Conservation (phyloP, 2,113 vertebrate genomes). For the Coptodon bakossiorum region DNA sequence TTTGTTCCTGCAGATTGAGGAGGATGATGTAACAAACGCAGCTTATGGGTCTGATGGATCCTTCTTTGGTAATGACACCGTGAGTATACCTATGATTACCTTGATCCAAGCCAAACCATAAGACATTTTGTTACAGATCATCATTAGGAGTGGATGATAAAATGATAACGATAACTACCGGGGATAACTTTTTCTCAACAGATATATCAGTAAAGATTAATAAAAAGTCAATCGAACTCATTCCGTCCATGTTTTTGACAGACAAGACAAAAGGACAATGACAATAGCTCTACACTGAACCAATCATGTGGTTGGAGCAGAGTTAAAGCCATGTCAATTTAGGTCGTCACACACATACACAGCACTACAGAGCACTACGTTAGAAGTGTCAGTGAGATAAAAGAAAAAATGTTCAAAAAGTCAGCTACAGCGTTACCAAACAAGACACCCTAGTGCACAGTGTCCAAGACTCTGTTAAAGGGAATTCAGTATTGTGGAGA, state of each 20-base stretch:
- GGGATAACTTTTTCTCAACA: not conserved
- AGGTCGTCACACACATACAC: not conserved
- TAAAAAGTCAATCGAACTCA: not conserved
- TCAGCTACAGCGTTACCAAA: not conserved
- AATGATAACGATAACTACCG: not conserved
- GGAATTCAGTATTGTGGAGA: not conserved
- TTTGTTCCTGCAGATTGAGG: slow-evolving; percentile 67
- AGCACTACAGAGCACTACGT: not conserved
- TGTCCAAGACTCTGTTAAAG: not conserved
- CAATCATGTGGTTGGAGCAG: not conserved
- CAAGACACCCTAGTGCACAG: not conserved
- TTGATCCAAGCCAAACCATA: not conserved
- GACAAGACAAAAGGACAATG: not conserved
- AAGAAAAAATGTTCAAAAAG: not conserved
- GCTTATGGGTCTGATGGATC: slow-evolving; percentile 89
- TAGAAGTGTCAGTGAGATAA: not conserved
- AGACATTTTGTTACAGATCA: not conserved
- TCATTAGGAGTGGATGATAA: not conserved
- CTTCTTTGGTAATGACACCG: slow-evolving; percentile 85
- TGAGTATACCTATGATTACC: slow-evolving; percentile 63
- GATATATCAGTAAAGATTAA: not conserved
- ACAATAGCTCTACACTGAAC: not conserved
- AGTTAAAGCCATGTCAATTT: not conserved
- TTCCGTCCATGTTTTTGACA: not conserved
- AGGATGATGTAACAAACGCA: slow-evolving; percentile 87